Evolutionary conservation across 2,888 invertebrate genomes (phyloP), one percentile per base, ranked within the genome.

Genomic region (Blastobasis adustella): DNA sequence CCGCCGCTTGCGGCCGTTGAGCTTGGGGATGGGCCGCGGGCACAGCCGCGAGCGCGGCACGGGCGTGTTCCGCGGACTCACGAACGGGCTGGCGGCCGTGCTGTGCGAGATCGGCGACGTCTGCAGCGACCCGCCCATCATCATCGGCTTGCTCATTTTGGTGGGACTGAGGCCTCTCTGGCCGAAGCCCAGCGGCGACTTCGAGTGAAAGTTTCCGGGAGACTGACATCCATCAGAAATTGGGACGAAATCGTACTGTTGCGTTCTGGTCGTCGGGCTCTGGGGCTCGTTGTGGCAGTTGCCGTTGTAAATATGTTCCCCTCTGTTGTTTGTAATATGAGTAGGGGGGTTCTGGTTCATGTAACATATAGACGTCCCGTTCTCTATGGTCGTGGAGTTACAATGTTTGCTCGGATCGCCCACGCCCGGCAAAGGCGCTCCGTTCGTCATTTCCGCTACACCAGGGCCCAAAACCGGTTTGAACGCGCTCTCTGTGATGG

Each of bases 241-340:
- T 0, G 96, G 96, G 39, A 94, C 94, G 69, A 96, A 96, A 75
- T 93, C 95, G 72, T 95, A 96, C 69, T 94, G 93, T 71, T 94
- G 93, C 47, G 94, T 91, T 56, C 93, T 90, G 45, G 94, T 92
- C 57, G 94, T 95, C 7, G 94, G 94, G 82, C 94, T 94, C 58
- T 93, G 93, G 1, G 93, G 93, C 49, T 93, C 92, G 45, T 78
- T 82, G 50, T 82, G 79, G 51, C 74, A 67, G 53, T 82, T 80
- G 2, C 84, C 85, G 54, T 86, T 85, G 56, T 81, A 86, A 5
- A 77, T 59, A 54, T 78, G 75, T 6, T 76, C 57, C 4, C 69
- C 73, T 2, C 67, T 70, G 1, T 71, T 58, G 47, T 67, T 69
- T 9, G 69, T 57, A 38, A 76, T 53, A 58, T 73, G 71, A 54